These are phyloP conservation scores for Decapterus maruadsi DNA, from an alignment of 2,797 vertebrate genomes.

Conservation along the genomic window DNA sequence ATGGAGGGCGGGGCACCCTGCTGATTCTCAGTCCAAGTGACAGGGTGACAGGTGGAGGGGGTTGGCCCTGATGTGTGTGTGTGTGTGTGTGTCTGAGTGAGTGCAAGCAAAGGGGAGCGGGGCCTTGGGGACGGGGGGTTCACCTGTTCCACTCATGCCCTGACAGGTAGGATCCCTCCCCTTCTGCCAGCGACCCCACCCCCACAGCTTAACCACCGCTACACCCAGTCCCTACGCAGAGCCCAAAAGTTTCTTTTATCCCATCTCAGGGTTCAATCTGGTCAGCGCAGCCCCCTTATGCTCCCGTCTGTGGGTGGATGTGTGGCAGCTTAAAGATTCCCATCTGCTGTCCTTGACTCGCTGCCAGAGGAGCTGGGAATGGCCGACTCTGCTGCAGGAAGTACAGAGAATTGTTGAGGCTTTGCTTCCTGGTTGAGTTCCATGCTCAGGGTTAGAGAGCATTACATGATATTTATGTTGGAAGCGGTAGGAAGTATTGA, in stretches of 20 bases:
- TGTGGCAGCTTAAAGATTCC: constrained; percentile 77
- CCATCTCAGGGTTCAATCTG: constrained; percentile 68
- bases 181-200: constrained; percentile 37
- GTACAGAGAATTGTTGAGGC: constrained; percentile 46
- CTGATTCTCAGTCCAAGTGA: constrained; percentile 66
- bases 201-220: constrained; percentile 41
- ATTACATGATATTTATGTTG: constrained; percentile 49
- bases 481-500: constrained; percentile 32
- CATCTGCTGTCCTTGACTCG: constrained; percentile 83
- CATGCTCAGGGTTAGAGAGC: constrained; percentile 36
- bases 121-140: constrained; percentile 82
- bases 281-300: constrained; percentile 57
- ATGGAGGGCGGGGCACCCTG: constrained; percentile 61
- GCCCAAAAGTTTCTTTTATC: constrained; percentile 58
- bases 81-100: constrained; percentile 11
- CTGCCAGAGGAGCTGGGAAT: constrained; percentile 74
- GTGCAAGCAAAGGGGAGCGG: constrained; percentile 51
- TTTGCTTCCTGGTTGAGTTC: constrained; percentile 44
- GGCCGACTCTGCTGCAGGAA: constrained; percentile 56
- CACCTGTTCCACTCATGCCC: constrained; percentile 85
- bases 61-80: constrained; percentile 35
- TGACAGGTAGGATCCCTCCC: constrained; percentile 80
- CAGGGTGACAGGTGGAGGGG: constrained; percentile 80
- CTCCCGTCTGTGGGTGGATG: constrained; percentile 57
- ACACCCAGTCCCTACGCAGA: constrained; percentile 41